Conservation (phyloP, 2,888 invertebrate species). For the Aproaerema taeniolella region DNA sequence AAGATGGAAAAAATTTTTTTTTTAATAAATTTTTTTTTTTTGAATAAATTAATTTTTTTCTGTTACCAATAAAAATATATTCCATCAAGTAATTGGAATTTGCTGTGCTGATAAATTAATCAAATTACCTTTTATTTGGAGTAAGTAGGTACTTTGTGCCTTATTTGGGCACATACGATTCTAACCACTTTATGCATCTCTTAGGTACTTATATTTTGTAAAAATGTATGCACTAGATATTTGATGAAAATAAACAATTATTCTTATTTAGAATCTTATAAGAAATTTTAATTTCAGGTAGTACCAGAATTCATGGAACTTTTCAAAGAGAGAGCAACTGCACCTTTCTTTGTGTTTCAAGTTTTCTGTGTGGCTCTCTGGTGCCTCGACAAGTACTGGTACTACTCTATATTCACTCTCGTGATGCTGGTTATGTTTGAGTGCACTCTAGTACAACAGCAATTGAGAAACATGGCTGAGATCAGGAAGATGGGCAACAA, state of each 20-base stretch:
- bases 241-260: constrained; percentile 91
- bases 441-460: constrained; percentile 98
- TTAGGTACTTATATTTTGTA: too few relatives aligned
- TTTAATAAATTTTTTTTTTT: too few relatives aligned
- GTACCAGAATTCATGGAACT: constrained; percentile 98
- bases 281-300: constrained; percentile 65
- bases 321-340: constrained; percentile 98
- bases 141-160: too few relatives aligned
- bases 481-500: constrained; percentile 99
- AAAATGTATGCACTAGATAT: constrained; percentile 86
- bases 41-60: too few relatives aligned
- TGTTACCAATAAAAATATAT: too few relatives aligned
- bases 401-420: constrained; percentile 97
- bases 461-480: constrained; percentile 98
- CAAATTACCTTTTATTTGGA: too few relatives aligned
- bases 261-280: constrained; percentile 76
- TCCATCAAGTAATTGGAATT: too few relatives aligned
- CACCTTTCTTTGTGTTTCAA: constrained; percentile 99
- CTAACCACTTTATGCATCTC: too few relatives aligned
- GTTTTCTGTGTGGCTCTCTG: constrained; percentile 98
- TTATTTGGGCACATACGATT: too few relatives aligned
- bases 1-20: too few relatives aligned
- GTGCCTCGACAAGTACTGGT: constrained; percentile 99
- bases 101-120: too few relatives aligned
- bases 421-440: constrained; percentile 98